Evolutionary conservation across 2,113 vertebrate species (phyloP).

Genomic region (Clupea harengus): DNA sequence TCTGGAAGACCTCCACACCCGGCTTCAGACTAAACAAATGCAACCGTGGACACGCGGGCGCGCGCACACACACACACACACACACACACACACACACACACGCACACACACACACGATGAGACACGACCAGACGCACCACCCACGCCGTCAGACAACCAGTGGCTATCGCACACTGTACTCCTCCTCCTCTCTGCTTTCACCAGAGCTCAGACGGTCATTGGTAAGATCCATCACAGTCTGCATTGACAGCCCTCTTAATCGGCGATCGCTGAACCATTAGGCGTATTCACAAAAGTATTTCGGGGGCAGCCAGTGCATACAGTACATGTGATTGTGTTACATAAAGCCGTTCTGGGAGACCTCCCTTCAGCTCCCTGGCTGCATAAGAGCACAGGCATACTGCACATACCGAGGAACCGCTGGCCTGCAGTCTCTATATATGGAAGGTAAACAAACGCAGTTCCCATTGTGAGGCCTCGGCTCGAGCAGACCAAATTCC

Average conservation of each 20-base stretch:
- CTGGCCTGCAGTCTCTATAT: not conserved
- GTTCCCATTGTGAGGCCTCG: not conserved
- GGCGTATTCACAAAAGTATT: not conserved
- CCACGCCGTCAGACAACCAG: not conserved
- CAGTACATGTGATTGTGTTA: not conserved
- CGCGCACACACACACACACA: not conserved
- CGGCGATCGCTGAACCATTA: too few species aligned
- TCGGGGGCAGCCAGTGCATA: not conserved
- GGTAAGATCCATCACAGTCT: not conserved
- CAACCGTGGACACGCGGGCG: not conserved
- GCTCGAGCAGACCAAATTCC: not conserved
- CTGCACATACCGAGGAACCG: not conserved
- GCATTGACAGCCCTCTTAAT: too few species aligned
- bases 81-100: not conserved
- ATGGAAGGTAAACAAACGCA: not conserved
- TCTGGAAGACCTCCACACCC: not conserved
- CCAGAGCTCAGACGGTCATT: not conserved
- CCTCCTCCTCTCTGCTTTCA: too few species aligned
- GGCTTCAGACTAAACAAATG: not conserved
- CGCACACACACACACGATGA: too few species aligned
- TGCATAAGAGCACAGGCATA: not conserved
- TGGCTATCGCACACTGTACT: too few species aligned
- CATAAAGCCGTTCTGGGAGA: not conserved
- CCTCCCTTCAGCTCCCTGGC: not conserved
- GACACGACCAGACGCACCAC: too few species aligned